Conservation (phyloP, 2,888 invertebrate species). For the Chaitophorus viminalis region DNA sequence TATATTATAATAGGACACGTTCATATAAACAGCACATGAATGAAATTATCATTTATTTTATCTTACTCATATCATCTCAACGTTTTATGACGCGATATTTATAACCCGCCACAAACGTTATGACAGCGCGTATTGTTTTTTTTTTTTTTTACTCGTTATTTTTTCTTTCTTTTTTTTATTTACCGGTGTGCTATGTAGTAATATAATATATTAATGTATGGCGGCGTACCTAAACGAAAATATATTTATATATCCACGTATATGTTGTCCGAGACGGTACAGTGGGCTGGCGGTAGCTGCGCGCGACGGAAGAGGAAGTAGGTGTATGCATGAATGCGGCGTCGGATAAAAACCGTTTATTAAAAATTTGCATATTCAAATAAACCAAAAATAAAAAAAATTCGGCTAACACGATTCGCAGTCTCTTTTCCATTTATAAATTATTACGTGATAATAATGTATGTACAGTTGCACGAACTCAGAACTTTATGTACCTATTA, state of each 20-base stretch:
- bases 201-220: neutral
- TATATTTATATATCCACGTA: neutral
- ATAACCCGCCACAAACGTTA: neutral
- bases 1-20: neutral
- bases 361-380: constrained; percentile 44
- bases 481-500: neutral
- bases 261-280: neutral
- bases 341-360: constrained; percentile 25
- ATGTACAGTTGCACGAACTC: neutral
- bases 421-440: constrained; percentile 20
- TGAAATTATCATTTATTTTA: neutral
- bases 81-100: neutral
- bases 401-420: neutral
- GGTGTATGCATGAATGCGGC: neutral
- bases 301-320: neutral
- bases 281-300: neutral
- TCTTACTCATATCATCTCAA: neutral
- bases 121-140: constrained; percentile 6
- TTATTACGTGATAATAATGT: neutral
- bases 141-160: neutral
- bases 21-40: neutral
- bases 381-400: neutral
- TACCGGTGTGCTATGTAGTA: neutral
- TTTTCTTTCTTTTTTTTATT: neutral
- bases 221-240: neutral